Evolutionary conservation across 2,113 vertebrate species (phyloP), one percentile per base, ranked within the genome.

Genomic region (Cromileptes altivelis): DNA sequence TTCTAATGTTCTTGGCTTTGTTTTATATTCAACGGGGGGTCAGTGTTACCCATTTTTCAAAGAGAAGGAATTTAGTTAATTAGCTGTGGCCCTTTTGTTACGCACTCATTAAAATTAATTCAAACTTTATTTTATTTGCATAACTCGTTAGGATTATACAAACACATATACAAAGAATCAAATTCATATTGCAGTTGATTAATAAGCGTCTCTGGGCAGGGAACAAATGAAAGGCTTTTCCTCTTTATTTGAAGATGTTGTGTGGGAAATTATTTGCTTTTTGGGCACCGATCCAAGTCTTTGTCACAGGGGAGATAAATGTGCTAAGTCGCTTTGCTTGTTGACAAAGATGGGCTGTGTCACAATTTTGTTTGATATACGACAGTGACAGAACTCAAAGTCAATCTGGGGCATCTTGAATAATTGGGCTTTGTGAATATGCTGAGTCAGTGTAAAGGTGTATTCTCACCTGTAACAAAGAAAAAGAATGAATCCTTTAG

Each of bases 91-190:
- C 81, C 87, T 92, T 94, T 92, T 92, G 86, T 92, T 92, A 84
- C 60, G 65, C 73, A 67, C 91, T 91, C 91, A 90, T 93, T 93
- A 93, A 89, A 92, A 92, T 90, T 18, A 87, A 93, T 91, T 91
- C 82, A 65, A 91, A 90, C 87, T 87, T 93, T 84, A 85, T 79
- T 88, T 73, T 86, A 91, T 94, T 92, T 86, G 87, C 90, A 90
- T 89, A 91, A 88, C 75, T 89, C 65, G 71, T 90, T 82, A 80
- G 77, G 77, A 87, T 89, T 81, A 73, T 50, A 89, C 69, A 86
- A 84, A 83, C 84, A 82, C 84, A 85, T 50, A 84, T 30, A 87
- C 81, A 89, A 67, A 85, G 79, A 90, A 88, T 89, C 77, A 79
- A 73, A 75, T 78, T 81, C 70, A 42, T 45, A 75, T 56, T 58